These are phyloP conservation scores for Hormaphis cornu DNA, from an alignment of 1,140 invertebrate genomes.

Conservation along the genomic window DNA sequence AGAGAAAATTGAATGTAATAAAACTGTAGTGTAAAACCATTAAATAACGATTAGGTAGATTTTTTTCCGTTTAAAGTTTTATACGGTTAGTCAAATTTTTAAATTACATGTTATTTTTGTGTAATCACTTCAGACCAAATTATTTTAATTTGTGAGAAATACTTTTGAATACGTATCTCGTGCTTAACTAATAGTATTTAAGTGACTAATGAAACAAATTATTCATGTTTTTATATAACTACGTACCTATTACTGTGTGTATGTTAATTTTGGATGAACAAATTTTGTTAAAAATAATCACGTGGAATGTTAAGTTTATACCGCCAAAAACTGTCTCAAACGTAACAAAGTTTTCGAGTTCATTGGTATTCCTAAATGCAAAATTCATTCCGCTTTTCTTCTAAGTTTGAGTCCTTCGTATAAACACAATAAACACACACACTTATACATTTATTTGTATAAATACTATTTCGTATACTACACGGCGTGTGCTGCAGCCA, in stretches of 20 bases:
- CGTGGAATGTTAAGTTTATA: neutral
- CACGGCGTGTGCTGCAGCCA: neutral
- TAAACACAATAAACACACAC: neutral
- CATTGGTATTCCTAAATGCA: constrained; percentile 16
- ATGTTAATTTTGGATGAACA: neutral
- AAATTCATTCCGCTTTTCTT: constrained; percentile 3
- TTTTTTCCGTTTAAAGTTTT: too few relatives aligned
- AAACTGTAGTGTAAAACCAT: too few relatives aligned
- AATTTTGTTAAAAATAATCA: constrained; percentile 11
- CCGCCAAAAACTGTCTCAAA: constrained; percentile 12
- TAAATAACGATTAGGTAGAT: too few relatives aligned
- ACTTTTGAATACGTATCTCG: too few relatives aligned
- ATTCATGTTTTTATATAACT: too few relatives aligned
- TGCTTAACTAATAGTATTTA: too few relatives aligned
- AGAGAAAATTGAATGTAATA: too few relatives aligned
- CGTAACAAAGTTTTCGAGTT: constrained; percentile 6
- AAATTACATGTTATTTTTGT: too few relatives aligned
- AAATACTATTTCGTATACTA: neutral
- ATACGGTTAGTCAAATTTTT: too few relatives aligned
- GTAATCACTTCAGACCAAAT: too few relatives aligned
- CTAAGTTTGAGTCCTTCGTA: neutral
- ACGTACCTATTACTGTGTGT: neutral
- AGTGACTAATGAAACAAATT: too few relatives aligned
- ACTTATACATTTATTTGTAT: neutral
- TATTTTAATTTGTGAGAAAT: too few relatives aligned